Percentiles rank a stretch among this genome's conserved stretches.
Evolutionary conservation across 2,113 vertebrate species (phyloP).

Genomic region (Nymphicus hollandicus): DNA sequence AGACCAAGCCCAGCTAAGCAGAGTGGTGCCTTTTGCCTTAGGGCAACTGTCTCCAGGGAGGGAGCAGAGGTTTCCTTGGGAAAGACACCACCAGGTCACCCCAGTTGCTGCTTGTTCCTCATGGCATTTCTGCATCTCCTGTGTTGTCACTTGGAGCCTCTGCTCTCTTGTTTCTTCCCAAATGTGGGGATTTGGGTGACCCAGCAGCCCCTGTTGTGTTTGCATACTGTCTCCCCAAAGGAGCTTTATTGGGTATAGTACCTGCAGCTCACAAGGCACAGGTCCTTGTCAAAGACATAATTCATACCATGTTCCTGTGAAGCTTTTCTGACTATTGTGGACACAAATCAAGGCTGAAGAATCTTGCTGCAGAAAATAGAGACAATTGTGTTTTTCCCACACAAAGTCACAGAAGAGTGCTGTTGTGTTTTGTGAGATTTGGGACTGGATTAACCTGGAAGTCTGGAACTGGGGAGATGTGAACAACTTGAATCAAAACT

Average conservation of each 20-base stretch:
- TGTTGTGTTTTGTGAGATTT: background rate
- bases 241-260: background rate
- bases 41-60: background rate
- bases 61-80: background rate
- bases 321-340: background rate
- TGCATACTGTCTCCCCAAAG: background rate
- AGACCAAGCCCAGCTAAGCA: background rate
- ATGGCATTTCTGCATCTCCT: background rate
- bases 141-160: background rate
- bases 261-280: background rate
- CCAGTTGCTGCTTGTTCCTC: background rate
- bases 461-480: background rate
- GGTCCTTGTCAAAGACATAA: background rate
- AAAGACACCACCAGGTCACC: background rate
- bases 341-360: background rate
- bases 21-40: background rate
- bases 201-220: background rate
- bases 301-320: background rate
- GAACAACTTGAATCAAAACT: background rate
- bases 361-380: background rate
- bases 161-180: background rate
- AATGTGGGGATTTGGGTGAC: background rate
- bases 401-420: background rate
- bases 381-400: background rate
- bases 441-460: background rate